Evolutionary conservation across 2,113 vertebrate genomes (phyloP).

Genomic region (Sciurus niger): DNA sequence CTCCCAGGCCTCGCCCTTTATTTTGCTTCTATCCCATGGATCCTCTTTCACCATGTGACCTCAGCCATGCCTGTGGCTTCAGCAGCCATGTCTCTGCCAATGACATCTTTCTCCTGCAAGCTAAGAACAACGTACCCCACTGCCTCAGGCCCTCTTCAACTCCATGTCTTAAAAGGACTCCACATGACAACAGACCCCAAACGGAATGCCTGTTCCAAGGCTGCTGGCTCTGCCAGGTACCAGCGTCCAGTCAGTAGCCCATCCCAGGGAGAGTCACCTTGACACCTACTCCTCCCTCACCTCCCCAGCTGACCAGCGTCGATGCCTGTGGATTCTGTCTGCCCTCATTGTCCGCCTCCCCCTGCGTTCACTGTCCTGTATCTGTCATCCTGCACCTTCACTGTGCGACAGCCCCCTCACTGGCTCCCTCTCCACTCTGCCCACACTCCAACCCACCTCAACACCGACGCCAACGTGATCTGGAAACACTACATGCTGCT

Average conservation of each 20-base stretch:
- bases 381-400: rapidly evolving
- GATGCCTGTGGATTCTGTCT: neutral
- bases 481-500: neutral
- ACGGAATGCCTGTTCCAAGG: neutral
- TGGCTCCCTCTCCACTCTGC: no score
- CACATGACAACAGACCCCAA: neutral
- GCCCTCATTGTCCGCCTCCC: rapidly evolving
- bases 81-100: neutral
- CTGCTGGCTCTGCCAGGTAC: neutral
- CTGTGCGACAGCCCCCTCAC: no score
- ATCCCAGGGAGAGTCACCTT: neutral
- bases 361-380: rapidly evolving
- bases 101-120: neutral
- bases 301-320: neutral
- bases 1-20: neutral
- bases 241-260: neutral
- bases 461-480: rapidly evolving
- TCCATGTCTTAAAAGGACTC: neutral
- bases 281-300: neutral
- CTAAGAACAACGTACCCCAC: neutral
- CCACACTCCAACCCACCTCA: neutral
- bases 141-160: neutral
- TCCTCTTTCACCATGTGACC: neutral
- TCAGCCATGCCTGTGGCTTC: neutral
- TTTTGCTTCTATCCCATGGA: neutral